Evolutionary conservation across 2,797 vertebrate genomes (phyloP).

Genomic region (Takifugu ocellatus): DNA sequence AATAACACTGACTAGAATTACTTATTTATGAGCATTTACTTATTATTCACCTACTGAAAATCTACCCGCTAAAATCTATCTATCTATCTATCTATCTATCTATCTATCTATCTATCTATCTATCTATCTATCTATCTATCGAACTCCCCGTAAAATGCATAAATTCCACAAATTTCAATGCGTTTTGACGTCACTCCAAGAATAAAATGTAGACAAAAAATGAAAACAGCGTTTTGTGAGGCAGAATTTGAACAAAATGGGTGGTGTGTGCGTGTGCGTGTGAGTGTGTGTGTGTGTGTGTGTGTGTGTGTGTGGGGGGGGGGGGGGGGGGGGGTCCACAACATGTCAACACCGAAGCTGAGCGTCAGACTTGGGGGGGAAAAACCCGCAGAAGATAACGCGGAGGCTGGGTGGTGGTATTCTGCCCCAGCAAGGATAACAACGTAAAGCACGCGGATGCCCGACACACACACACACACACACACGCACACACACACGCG

Average conservation of each 20-base stretch:
- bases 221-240: constrained; percentile 15
- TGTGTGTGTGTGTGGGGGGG: too few relatives aligned
- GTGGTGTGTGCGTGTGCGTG: constrained; percentile 14
- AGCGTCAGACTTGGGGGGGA: constrained; percentile 36
- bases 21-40: too few relatives aligned
- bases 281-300: too few relatives aligned
- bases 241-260: constrained; percentile 51
- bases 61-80: too few relatives aligned
- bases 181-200: background rate
- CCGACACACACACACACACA: constrained; percentile 34
- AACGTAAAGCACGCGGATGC: constrained; percentile 69
- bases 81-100: too few relatives aligned
- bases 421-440: constrained; percentile 50
- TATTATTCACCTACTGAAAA: too few relatives aligned
- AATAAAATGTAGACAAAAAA: background rate
- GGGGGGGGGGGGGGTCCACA: constrained; percentile 20
- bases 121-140: too few relatives aligned
- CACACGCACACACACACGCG: too few relatives aligned
- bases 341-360: constrained; percentile 35
- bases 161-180: background rate
- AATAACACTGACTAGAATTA: too few relatives aligned
- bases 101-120: background rate
- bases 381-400: constrained; percentile 19
- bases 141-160: constrained; percentile 3
- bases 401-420: constrained; percentile 18